Base-by-base conservation (phyloP, 2,113 vertebrate species). In the Panthera uncia region DNA sequence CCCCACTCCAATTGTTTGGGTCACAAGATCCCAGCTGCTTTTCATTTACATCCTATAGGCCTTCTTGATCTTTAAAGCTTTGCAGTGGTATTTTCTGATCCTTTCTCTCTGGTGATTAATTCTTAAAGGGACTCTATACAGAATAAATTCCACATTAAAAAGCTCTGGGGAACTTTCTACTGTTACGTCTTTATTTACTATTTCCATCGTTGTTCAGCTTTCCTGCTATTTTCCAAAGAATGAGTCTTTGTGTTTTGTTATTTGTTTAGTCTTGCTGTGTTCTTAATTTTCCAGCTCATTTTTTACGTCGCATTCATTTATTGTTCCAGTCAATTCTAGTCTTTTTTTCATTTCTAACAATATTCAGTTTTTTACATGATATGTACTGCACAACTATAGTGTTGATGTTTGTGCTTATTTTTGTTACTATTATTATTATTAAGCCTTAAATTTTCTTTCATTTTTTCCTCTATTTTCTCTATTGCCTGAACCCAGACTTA, bases 91-190 rank as follows among this genome's bases (percentile, higher is more conserved):
- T 95, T 91, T 97, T 95, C 91, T 87, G 84, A 83, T 90, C 21
- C 36, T 89, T 31, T 71, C 87, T 93, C 79, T 94, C 69, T 94
- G 31, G 52, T 73, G 85, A 82, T 89, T 96, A 92, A 92, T 93
- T 61, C n/a, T 69, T 38, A 89, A 93, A 91, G 82, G 21, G n/a
- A 82, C 27, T 74, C 65, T 91, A 8, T 63, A n/a, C 5, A 83
- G 69, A 73, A 61, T 78, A 85, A 85, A 61, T 91, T 91, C 45
- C 68, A 85, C 61, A 89, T 69, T 36, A 33, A 96, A 84, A 83
- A 27, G 18, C 45, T 78, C 36, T 18, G 13, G 27, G 57, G 81
- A 61, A 81, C 50, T 41, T 69, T 65, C 69, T 65, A 19, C 18
- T 38, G 5, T 63, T 52, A 69, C n/a, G 0, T n/a, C 41, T 94